phyloP scores from a whole-genome alignment of 1,140 invertebrate species.

The Drosophila sulfurigaster region DNA sequence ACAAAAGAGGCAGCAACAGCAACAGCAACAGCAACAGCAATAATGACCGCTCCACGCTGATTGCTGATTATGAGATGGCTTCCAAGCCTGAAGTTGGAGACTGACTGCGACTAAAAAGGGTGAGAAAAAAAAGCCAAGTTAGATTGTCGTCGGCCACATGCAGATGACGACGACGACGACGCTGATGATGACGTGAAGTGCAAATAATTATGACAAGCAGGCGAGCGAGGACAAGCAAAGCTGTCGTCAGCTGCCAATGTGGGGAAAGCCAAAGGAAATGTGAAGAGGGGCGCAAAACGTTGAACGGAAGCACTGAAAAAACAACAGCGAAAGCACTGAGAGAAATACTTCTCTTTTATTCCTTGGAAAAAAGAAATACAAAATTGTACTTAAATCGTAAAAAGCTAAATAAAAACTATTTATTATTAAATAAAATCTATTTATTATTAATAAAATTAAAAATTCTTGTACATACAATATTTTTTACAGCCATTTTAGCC shows the following conservation, averaged over 20 bases:
- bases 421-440: too few relatives aligned
- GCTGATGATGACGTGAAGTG: conserved; percentile 66
- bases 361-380: too few relatives aligned
- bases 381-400: too few relatives aligned
- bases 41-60: conserved; percentile 69
- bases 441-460: too few relatives aligned
- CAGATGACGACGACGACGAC: conserved; percentile 34
- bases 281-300: not conserved
- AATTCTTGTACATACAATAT: too few relatives aligned
- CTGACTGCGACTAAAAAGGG: conserved; percentile 27
- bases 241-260: too few relatives aligned
- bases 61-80: conserved; percentile 64
- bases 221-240: conserved; percentile 26
- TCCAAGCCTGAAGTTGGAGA: not conserved
- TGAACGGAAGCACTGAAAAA: conserved; percentile 68
- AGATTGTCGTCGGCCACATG: conserved; percentile 52
- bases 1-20: conserved; percentile 28
- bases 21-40: conserved; percentile 43
- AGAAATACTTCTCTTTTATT: too few relatives aligned
- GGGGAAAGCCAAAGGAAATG: not conserved
- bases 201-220: conserved; percentile 77
- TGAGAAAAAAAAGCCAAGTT: conserved; percentile 41
- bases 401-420: too few relatives aligned
- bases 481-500: too few relatives aligned
- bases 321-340: conserved; percentile 8